Conservation (phyloP, 2,797 vertebrate genomes). For the Remorina albescens region DNA sequence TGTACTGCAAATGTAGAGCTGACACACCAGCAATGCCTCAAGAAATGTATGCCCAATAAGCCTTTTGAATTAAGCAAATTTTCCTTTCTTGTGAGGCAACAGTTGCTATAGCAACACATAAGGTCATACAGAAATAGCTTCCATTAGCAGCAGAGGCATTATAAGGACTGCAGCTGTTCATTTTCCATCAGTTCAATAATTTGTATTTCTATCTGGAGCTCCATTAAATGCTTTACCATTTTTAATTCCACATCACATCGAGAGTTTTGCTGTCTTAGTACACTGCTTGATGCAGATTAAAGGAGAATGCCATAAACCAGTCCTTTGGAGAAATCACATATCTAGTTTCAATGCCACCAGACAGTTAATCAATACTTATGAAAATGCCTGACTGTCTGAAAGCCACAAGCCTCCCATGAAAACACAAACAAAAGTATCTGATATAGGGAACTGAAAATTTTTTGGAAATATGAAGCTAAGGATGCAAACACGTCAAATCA, state of each 20-base stretch:
- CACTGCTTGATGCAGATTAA: neutral
- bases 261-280: slow-evolving; percentile 4
- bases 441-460: neutral
- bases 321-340: neutral
- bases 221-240: slow-evolving; percentile 23
- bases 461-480: neutral
- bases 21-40: slow-evolving; percentile 34
- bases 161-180: slow-evolving; percentile 48
- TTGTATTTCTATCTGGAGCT: slow-evolving; percentile 14
- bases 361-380: neutral
- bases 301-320: neutral
- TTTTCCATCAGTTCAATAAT: slow-evolving; percentile 48
- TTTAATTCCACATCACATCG: slow-evolving; percentile 4
- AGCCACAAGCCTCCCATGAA: neutral
- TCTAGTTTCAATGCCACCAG: neutral
- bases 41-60: slow-evolving; percentile 67
- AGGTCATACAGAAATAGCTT: slow-evolving; percentile 79
- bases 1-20: slow-evolving; percentile 5
- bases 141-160: slow-evolving; percentile 73
- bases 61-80: slow-evolving; percentile 71
- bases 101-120: slow-evolving; percentile 86
- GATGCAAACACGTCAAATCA: neutral
- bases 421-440: too few species aligned
- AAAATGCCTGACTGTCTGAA: neutral
- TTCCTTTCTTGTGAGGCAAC: slow-evolving; percentile 78